phyloP scores from a whole-genome alignment of 2,888 invertebrate species.

The Litoditis marina region DNA sequence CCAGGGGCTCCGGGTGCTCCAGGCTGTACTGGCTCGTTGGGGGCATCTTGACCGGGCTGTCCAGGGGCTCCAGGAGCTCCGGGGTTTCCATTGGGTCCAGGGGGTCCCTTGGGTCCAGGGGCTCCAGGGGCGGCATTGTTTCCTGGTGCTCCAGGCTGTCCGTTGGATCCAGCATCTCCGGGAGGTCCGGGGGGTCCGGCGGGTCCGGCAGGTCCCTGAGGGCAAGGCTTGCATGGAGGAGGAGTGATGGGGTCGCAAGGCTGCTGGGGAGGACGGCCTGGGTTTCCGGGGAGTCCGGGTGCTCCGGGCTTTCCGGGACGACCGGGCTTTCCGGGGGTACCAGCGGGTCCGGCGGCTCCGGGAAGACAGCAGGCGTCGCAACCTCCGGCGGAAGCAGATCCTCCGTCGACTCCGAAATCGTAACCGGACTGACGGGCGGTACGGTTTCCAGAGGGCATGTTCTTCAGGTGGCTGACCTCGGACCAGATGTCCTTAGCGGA shows the following conservation, averaged over 20 bases:
- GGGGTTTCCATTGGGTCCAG: conserved; percentile 44
- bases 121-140: conserved; percentile 44
- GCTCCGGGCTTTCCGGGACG: conserved; percentile 45
- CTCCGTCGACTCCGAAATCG: conserved; percentile 18
- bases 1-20: conserved; percentile 50
- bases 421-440: conserved; percentile 42
- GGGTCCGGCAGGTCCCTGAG: conserved; percentile 45
- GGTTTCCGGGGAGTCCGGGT: conserved; percentile 48
- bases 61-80: conserved; percentile 53
- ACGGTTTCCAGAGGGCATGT: conserved; percentile 42
- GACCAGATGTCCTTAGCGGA: conserved; percentile 48
- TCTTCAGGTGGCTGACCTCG: conserved; percentile 48
- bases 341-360: conserved; percentile 44
- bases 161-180: conserved; percentile 40
- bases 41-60: conserved; percentile 49
- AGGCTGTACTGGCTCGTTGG: conserved; percentile 42
- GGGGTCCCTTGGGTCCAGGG: conserved; percentile 49
- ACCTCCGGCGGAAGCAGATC: conserved; percentile 29
- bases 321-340: conserved; percentile 43
- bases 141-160: conserved; percentile 44
- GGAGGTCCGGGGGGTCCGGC: conserved; percentile 45
- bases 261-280: conserved; percentile 49
- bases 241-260: conserved; percentile 55
- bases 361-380: conserved; percentile 57
- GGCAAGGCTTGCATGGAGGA: conserved; percentile 54